Base-by-base conservation (phyloP, 2,797 vertebrate species). In the Periparus ater region DNA sequence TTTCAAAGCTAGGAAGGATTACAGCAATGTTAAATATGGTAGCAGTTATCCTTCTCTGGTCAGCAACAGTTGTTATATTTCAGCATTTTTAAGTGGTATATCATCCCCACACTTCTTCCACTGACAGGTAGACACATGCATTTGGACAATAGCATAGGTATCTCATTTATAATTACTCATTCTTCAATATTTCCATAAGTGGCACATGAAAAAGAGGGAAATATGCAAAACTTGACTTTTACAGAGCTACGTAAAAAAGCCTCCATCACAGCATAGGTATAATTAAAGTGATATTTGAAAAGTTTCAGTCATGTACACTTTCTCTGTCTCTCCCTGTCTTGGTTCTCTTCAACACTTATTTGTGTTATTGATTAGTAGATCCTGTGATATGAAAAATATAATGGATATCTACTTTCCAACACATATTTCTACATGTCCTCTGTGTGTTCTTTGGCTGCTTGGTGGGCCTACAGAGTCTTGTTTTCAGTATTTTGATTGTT, bases 261-360 rank as follows among this genome's bases (percentile, higher is more conserved):
- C 32, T 73, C 27, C 36, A 58, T 66, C 48, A 67, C 63, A 91
- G 11, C 8, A 47, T 3, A 63, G 32, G n/a, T 67, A 77, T 61
- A 93, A 85, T 73, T 91, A 76, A 82, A 61, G 11, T 73, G 63
- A 26, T 87, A 82, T 71, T 91, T 96, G 21, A 66, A 86, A 94
- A 87, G 14, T n/a, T 62, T 79, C 55, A 29, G 18, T 45, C 38
- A 23, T 23, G 13, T 20, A 48, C 22, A 36, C 13, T 74, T 91
- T 67, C 25, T 58, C 21, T 60, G 25, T 13, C 60, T 82, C 34
- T 71, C 11, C 14, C 8, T 72, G 34, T 80, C 34, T 61, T 45
- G 17, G 2, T 66, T 91, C 23, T 85, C 62, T 75, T 78, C 3
- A 4, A 66, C 12, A 38, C 3, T 44, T 81, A 44, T 29, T 91